These are phyloP conservation scores for Shargacucullia verbasci DNA, from an alignment of 2,888 invertebrate species.

Conservation along the genomic window DNA sequence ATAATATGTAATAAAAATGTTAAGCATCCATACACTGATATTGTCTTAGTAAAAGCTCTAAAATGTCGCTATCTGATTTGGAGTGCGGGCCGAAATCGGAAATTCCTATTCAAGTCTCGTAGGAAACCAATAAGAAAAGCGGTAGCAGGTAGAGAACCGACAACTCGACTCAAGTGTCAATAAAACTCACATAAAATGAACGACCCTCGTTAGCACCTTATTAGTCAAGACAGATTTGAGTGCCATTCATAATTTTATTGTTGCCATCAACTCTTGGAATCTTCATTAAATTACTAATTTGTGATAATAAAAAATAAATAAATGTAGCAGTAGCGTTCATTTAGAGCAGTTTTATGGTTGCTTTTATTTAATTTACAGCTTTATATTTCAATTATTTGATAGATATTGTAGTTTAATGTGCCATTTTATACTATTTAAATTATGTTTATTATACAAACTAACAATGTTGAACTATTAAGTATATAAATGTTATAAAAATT, in stretches of 20 bases:
- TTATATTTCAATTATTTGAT: conserved; percentile 49
- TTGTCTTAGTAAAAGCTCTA: conserved; percentile 64
- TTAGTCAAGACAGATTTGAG: conserved; percentile 82
- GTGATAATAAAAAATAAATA: conserved; percentile 66
- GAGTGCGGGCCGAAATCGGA: conserved; percentile 36
- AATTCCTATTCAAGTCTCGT: conserved; percentile 64
- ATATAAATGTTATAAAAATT: conserved; percentile 27
- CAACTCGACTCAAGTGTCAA: conserved; percentile 78
- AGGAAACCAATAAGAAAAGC: conserved; percentile 78
- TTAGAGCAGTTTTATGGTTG: conserved; percentile 46
- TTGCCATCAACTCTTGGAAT: conserved; percentile 72
- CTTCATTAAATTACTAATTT: conserved; percentile 69
- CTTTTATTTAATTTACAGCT: conserved; percentile 48
- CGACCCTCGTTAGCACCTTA: conserved; percentile 86
- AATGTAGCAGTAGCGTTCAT: conserved; percentile 48
- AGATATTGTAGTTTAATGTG: conserved; percentile 48
- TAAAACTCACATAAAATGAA: conserved; percentile 85
- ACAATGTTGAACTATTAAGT: conserved; percentile 26
- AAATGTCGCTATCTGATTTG: conserved; percentile 73
- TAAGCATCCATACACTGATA: conserved; percentile 54
- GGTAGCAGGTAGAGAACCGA: conserved; percentile 71
- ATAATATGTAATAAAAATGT: conserved; percentile 61
- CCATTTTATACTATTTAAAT: conserved; percentile 41
- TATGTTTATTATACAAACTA: conserved; percentile 33
- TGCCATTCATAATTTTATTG: conserved; percentile 79